Evolutionary conservation across 1,140 invertebrate genomes (phyloP).

Genomic region (Spodoptera litura): DNA sequence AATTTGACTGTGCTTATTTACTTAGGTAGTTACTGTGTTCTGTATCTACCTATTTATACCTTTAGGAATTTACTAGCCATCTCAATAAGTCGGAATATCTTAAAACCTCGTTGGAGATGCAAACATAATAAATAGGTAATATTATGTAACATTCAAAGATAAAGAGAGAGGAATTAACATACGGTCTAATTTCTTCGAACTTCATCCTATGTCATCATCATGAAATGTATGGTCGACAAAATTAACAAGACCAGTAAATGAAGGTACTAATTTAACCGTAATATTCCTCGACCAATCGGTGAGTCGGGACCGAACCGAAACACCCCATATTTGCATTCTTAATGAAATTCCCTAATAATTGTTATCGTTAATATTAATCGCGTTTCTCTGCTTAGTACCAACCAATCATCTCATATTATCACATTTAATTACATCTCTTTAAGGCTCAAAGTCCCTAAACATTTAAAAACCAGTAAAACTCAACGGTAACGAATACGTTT

Average conservation of each 20-base stretch:
- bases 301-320: not conserved
- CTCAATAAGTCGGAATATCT: no score
- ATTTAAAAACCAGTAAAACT: slow-evolving; percentile 24
- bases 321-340: slow-evolving; percentile 58
- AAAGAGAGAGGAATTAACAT: no score
- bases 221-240: not conserved
- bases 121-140: no score
- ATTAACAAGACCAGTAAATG: not conserved
- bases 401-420: slow-evolving; percentile 57
- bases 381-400: slow-evolving; percentile 54
- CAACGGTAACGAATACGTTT: slow-evolving; percentile 28
- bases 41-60: no score
- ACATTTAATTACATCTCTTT: slow-evolving; percentile 59
- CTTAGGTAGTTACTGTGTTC: no score
- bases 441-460: slow-evolving; percentile 23
- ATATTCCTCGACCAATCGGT: slow-evolving; percentile 3
- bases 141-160: no score
- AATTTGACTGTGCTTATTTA: not conserved
- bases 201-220: no score
- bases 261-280: slow-evolving; percentile 9
- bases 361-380: slow-evolving; percentile 61
- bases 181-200: no score
- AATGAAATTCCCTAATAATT: slow-evolving; percentile 61
- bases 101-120: no score
- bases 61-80: no score